These are phyloP conservation scores for Corythaeola cristata DNA, from an alignment of 2,113 vertebrate species.

Conservation along the genomic window DNA sequence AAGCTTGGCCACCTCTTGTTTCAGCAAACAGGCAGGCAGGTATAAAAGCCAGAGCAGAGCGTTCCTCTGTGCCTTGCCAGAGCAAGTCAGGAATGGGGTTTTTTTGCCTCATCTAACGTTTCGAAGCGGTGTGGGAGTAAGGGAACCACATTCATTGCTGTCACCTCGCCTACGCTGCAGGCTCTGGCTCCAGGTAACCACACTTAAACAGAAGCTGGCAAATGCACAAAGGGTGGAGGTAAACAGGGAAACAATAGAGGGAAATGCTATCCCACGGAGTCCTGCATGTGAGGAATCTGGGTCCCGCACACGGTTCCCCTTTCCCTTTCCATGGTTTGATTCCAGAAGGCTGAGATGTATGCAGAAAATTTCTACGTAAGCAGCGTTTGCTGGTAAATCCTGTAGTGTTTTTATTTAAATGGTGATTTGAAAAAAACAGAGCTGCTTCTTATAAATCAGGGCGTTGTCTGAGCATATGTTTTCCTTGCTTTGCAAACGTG, in stretches of 20 bases:
- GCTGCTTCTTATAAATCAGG: neutral
- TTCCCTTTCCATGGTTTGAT: neutral
- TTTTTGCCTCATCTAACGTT: neutral
- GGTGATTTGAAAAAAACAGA: neutral
- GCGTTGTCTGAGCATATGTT: neutral
- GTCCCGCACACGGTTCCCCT: neutral
- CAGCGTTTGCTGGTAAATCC: neutral
- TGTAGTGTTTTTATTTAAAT: neutral
- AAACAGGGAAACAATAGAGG: slow-evolving; percentile 39
- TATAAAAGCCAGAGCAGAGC: neutral
- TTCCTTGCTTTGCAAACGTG: neutral
- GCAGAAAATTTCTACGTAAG: neutral
- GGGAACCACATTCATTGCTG: neutral
- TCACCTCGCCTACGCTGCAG: slow-evolving; percentile 8
- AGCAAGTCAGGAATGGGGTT: neutral
- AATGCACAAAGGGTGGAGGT: slow-evolving; percentile 19
- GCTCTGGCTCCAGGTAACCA: slow-evolving; percentile 45
- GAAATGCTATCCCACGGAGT: neutral
- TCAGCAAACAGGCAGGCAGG: neutral
- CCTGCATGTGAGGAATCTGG: neutral
- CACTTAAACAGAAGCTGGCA: slow-evolving; percentile 21
- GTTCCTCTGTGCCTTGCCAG: neutral
- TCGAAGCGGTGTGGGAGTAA: neutral
- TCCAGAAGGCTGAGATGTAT: neutral
- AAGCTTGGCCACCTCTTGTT: neutral